Evolutionary conservation across 1,140 invertebrate species (phyloP).

Genomic region (Amyelois transitella): DNA sequence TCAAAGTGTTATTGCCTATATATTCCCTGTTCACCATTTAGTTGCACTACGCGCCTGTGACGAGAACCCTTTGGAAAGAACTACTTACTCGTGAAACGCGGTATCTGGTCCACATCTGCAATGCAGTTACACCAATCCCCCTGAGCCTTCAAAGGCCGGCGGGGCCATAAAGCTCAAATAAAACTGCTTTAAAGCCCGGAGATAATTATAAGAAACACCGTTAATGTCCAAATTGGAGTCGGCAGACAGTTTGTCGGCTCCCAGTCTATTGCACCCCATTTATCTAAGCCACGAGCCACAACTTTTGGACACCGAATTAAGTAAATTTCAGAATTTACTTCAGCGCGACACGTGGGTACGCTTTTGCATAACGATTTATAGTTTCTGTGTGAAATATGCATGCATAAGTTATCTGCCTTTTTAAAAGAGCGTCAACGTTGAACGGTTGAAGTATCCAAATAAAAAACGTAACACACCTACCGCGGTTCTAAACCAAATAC

Average conservation of each 20-base stretch:
- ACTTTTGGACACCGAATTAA: constrained; percentile 1
- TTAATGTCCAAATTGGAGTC: constrained; percentile 19
- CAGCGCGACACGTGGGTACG: neutral
- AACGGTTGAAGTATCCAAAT: too few relatives aligned
- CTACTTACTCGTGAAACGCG: constrained; percentile 1
- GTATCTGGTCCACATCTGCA: constrained; percentile 13
- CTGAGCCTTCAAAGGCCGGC: constrained; percentile 9
- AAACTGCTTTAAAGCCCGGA: constrained; percentile 15
- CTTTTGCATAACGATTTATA: neutral
- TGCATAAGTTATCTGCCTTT: too few relatives aligned
- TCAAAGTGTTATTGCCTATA: too few relatives aligned
- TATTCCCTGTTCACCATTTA: too few relatives aligned
- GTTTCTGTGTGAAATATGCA: neutral
- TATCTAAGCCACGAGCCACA: constrained; percentile 9
- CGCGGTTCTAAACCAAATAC: too few relatives aligned
- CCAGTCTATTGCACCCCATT: constrained; percentile 13
- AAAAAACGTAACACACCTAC: neutral
- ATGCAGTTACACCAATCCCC: constrained; percentile 22
- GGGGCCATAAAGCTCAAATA: constrained; percentile 14
- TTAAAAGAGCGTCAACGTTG: too few relatives aligned
- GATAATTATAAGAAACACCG: constrained; percentile 26
- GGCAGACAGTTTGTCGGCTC: constrained; percentile 3
- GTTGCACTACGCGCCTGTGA: too few relatives aligned
- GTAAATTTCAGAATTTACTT: neutral
- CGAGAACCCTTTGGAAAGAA: neutral